phyloP scores from a whole-genome alignment of 2,797 vertebrate species.

The Sylvilagus floridanus region DNA sequence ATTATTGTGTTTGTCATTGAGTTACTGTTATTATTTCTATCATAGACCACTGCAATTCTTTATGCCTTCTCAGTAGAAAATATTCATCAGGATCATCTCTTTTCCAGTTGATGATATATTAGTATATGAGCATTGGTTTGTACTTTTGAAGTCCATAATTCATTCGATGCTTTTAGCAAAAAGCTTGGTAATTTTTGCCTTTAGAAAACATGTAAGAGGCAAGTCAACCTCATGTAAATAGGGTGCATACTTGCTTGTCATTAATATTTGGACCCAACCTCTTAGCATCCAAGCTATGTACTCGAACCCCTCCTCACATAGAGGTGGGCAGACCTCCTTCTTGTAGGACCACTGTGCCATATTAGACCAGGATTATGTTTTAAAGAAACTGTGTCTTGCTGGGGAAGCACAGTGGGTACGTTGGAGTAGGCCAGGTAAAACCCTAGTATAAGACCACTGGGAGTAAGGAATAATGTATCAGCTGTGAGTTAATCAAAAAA shows the following conservation, averaged over 20 bases:
- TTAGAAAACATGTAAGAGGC: not conserved
- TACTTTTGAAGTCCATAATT: not conserved
- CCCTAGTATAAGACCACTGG: not conserved
- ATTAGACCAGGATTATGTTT: not conserved
- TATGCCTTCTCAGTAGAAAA: not conserved
- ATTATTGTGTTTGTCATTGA: not conserved
- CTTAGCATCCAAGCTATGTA: not conserved
- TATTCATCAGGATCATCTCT: not conserved
- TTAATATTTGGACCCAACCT: not conserved
- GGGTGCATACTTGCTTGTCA: not conserved
- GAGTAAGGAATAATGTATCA: conserved; percentile 44
- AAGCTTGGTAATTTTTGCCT: conserved; percentile 39
- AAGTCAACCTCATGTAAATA: not conserved
- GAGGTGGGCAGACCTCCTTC: not conserved
- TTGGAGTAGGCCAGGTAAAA: not conserved
- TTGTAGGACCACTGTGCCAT: not conserved
- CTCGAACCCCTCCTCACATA: not conserved
- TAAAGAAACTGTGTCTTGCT: not conserved
- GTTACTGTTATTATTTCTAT: not conserved
- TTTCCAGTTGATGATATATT: not conserved
- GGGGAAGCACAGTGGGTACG: not conserved
- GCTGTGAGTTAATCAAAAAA: conserved; percentile 49
- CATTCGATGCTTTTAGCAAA: conserved; percentile 7
- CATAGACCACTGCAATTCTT: not conserved
- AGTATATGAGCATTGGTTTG: conserved; percentile 35